Base-by-base conservation (phyloP, 1,140 invertebrate genomes). In the Campoletis sonorensis region DNA sequence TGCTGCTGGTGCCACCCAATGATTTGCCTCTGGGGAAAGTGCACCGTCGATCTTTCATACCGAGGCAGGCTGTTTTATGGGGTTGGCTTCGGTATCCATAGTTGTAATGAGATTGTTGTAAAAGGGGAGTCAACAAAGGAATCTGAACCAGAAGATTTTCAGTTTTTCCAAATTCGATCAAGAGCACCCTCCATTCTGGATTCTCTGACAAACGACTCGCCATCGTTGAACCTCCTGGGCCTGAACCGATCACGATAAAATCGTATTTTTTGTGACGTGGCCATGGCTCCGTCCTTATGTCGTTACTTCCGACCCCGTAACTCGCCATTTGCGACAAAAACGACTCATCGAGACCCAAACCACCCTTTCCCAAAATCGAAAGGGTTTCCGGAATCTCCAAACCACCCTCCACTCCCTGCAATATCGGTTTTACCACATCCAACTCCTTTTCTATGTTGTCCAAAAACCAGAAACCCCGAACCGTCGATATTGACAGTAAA, bases 1-100 rank as follows among this genome's bases (percentile, higher is more conserved):
- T 93, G 1, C 94, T 93, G 80, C 95, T 96, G 1, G 94, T 95
- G 8, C 96, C 96, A 10, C 96, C 96, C 88, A 95, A 90, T 15
- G 92, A 91, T 88, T 93, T 93, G n/a, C 94, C 94, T 80, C 92
- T 87, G 23, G 92, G 91, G 88, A 88, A 92, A 2, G 89, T 82
- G 27, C 90, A 91, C 8, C 87, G 90, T 21, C 80, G 83, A 78
- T 92, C 87, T 40, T 85, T 84, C 92, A 93, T 93, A 54, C 94
- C 94, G 45, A 94, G 92, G 83, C 96, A 96, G 8, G 95, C 94
- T 75, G 93, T 94, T 27, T 91, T 84, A 82, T 97, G 94, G 2
- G 94, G 94, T 79, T 93, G 92, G 1, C 94, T 93, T 16, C 90
- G 91, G 85, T 94, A 94, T 8, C 92, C 90, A 94, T 94, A 95